These are phyloP conservation scores for Netelia melanura DNA, from an alignment of 2,888 invertebrate genomes.

Conservation along the genomic window DNA sequence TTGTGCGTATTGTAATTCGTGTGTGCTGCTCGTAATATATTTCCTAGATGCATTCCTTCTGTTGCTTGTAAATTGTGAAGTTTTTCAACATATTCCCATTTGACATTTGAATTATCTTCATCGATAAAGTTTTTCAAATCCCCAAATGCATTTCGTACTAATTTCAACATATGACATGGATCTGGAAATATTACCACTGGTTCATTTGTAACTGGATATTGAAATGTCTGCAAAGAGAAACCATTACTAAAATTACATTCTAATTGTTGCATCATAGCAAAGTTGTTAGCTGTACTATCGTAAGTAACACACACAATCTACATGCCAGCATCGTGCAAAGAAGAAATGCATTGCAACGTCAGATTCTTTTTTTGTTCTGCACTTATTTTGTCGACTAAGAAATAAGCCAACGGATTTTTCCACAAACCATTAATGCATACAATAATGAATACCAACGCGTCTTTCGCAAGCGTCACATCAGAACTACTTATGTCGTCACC, in stretches of 20 bases:
- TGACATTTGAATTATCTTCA: neutral
- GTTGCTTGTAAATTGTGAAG: neutral
- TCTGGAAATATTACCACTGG: constrained; percentile 33
- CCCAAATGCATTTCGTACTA: constrained; percentile 56
- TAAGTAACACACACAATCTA: neutral
- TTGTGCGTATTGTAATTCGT: neutral
- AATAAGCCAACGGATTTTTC: constrained; percentile 15
- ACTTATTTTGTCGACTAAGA: neutral
- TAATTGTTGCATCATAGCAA: neutral
- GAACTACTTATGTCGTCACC: neutral
- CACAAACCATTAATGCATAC: constrained; percentile 1
- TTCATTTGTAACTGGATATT: neutral
- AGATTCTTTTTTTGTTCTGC: constrained; percentile 2
- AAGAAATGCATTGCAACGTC: neutral
- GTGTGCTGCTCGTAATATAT: neutral
- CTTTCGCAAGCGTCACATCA: neutral
- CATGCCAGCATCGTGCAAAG: neutral
- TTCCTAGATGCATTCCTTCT: neutral
- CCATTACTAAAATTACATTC: neutral
- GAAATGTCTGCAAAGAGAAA: neutral
- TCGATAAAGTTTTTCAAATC: neutral
- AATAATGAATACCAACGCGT: constrained; percentile 14
- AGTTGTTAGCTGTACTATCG: neutral
- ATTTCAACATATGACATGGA: constrained; percentile 63
- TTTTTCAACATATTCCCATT: neutral